Percentiles rank a stretch among this genome's conserved stretches.
Evolutionary conservation across 2,888 invertebrate species (phyloP).

Genomic region (Ectemnius continuus): DNA sequence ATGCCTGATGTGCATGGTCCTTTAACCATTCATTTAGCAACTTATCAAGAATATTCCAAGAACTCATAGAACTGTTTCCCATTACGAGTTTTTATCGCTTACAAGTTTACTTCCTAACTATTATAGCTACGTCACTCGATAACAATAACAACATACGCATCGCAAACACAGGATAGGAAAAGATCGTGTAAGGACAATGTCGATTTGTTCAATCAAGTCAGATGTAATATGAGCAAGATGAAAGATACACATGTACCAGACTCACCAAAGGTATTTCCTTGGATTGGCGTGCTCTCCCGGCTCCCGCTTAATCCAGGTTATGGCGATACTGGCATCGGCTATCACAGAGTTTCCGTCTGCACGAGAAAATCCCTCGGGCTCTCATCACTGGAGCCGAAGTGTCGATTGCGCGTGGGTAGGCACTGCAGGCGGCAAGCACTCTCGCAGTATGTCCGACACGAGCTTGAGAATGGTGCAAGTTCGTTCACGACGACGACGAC

Average conservation of each 20-base stretch:
- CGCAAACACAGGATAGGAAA: too few relatives aligned
- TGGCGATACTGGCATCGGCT: constrained; percentile 63
- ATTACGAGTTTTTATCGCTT: too few relatives aligned
- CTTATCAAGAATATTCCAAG: too few relatives aligned
- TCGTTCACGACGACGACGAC: constrained; percentile 6
- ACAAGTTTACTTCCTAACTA: too few relatives aligned
- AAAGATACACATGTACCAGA: constrained; percentile 21
- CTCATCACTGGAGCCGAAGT: constrained; percentile 38
- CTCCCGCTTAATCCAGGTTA: constrained; percentile 62
- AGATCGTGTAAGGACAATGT: too few relatives aligned
- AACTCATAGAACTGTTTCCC: too few relatives aligned
- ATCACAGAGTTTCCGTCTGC: constrained; percentile 57
- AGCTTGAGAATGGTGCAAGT: constrained; percentile 26
- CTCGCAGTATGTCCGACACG: constrained; percentile 18
- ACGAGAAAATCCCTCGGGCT: constrained; percentile 33
- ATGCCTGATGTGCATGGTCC: too few relatives aligned
- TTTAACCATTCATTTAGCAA: too few relatives aligned
- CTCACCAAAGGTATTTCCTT: constrained; percentile 59
- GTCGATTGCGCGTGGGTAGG: constrained; percentile 8
- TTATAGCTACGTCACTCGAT: too few relatives aligned
- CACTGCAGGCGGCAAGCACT: constrained; percentile 33
- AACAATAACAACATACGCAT: too few relatives aligned
- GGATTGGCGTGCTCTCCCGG: constrained; percentile 43
- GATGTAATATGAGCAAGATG: not conserved
- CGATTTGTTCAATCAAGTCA: too few relatives aligned